Evolutionary conservation across 2,113 vertebrate genomes (phyloP).

Genomic region (Lampris incognitus): DNA sequence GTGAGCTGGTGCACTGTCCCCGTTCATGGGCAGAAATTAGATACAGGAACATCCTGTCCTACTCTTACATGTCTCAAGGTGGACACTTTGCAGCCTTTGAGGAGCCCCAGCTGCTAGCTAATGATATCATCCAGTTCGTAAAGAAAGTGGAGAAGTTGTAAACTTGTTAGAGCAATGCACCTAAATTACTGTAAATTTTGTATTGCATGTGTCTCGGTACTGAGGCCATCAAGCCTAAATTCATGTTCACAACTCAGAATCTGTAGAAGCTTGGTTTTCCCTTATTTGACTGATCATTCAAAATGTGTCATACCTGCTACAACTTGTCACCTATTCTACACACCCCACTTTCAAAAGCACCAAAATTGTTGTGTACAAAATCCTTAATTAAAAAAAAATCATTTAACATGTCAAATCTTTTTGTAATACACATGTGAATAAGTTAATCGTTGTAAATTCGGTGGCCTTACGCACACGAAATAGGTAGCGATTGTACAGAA

Average conservation of each 20-base stretch:
- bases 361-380: conserved; percentile 5
- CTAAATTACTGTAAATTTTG: not conserved
- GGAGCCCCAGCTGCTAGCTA: conserved; percentile 85
- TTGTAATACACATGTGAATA: not conserved
- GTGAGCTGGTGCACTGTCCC: conserved; percentile 82
- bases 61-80: conserved; percentile 84
- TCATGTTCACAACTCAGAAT: too few species aligned
- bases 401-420: too few species aligned
- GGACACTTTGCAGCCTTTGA: conserved; percentile 91
- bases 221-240: too few species aligned
- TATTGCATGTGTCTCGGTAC: not conserved
- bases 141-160: conserved; percentile 82
- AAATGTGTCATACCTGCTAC: not conserved
- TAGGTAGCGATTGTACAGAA: too few species aligned
- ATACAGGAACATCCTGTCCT: conserved; percentile 83
- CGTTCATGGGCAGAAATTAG: conserved; percentile 73
- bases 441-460: too few species aligned
- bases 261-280: not conserved
- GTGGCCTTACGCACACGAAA: too few species aligned
- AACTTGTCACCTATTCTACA: not conserved
- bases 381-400: too few species aligned
- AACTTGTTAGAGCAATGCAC: conserved; percentile 3
- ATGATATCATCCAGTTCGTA: conserved; percentile 85
- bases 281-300: not conserved
- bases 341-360: not conserved